Conservation (phyloP, 2,113 vertebrate species). For the Hipposideros armiger region DNA sequence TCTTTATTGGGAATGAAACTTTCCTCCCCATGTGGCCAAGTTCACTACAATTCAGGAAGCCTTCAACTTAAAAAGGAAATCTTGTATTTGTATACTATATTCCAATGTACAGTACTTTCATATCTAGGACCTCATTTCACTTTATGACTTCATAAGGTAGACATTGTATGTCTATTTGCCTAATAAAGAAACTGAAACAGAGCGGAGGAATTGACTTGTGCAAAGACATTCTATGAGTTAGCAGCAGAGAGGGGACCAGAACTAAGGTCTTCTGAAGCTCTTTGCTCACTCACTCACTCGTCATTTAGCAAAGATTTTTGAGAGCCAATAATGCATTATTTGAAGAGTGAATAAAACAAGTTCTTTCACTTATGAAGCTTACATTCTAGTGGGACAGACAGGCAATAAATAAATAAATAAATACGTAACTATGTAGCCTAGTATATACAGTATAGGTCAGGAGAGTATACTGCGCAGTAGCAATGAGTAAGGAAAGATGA, state of each 20-base stretch:
- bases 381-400: not conserved
- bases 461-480: not conserved
- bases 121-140: slow-evolving; percentile 22
- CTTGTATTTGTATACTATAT: slow-evolving; percentile 27
- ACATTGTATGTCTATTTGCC: slow-evolving; percentile 10
- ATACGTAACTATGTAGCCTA: no score
- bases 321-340: not conserved
- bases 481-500: not conserved
- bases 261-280: not conserved
- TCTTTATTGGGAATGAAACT: slow-evolving; percentile 7
- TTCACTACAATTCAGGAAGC: slow-evolving; percentile 35
- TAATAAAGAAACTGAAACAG: slow-evolving; percentile 27
- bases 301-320: not conserved
- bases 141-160: not conserved
- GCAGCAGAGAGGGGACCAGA: not conserved
- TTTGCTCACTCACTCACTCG: not conserved
- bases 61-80: slow-evolving; percentile 48
- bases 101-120: not conserved
- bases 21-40: not conserved
- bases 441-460: not conserved
- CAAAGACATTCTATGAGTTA: not conserved
- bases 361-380: not conserved
- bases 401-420: not conserved
- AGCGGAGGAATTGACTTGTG: not conserved
- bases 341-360: not conserved